phyloP scores from a whole-genome alignment of 1,140 invertebrate species.

The Cherax quadricarinatus region DNA sequence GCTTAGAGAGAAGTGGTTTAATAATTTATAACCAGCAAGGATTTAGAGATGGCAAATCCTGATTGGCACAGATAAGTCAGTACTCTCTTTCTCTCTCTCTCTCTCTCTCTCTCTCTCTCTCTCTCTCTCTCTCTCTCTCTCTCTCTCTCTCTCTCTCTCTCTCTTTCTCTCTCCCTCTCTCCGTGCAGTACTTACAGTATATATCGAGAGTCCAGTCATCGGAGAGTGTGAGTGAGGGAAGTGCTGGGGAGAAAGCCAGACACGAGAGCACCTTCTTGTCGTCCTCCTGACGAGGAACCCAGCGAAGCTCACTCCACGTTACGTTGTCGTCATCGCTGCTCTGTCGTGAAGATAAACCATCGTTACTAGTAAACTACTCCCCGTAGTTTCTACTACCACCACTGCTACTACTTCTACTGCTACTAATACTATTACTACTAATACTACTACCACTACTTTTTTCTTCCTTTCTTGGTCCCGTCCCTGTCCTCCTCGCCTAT shows the following conservation, averaged over 20 bases:
- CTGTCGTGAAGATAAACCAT: neutral
- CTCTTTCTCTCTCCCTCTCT: neutral
- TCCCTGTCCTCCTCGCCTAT: too few relatives aligned
- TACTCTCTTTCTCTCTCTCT: neutral
- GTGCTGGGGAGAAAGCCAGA: slow-evolving; percentile 1
- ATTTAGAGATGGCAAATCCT: too few relatives aligned
- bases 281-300: neutral
- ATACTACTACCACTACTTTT: too few relatives aligned
- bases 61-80: too few relatives aligned
- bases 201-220: slow-evolving; percentile 22
- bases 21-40: too few relatives aligned
- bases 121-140: neutral
- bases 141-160: slow-evolving; percentile 3
- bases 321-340: slow-evolving; percentile 17
- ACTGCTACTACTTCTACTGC: too few relatives aligned
- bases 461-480: too few relatives aligned
- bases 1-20: too few relatives aligned
- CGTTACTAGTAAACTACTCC: neutral
- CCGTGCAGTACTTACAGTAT: slow-evolving; percentile 26
- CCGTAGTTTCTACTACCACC: too few relatives aligned
- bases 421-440: too few relatives aligned
- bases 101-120: neutral
- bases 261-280: neutral
- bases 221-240: neutral
- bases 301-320: slow-evolving; percentile 16